Percentiles rank a stretch among this genome's conserved stretches.
Evolutionary conservation across 2,797 vertebrate species (phyloP).

Genomic region (Pangasius larnaudii): DNA sequence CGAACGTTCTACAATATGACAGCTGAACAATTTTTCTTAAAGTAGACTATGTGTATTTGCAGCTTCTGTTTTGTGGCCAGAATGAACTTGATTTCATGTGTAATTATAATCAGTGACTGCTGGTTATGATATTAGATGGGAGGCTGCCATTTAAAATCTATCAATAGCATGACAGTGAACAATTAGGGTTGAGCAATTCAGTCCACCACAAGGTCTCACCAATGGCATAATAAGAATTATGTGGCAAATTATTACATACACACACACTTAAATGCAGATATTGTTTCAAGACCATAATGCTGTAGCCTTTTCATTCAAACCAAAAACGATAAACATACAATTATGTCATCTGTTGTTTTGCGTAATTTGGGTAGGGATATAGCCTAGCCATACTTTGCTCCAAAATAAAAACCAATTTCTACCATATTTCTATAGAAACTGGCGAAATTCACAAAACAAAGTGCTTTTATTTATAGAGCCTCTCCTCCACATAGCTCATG

Average conservation of each 20-base stretch:
- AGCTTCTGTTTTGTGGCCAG: neutral
- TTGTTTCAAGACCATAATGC: neutral
- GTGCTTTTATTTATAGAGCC: neutral
- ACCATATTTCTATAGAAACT: neutral
- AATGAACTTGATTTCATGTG: neutral
- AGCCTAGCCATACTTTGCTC: too few species aligned
- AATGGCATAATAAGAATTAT: neutral
- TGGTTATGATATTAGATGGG: neutral
- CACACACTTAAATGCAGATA: neutral
- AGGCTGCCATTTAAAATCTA: neutral
- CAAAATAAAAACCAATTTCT: neutral
- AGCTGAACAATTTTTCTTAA: neutral
- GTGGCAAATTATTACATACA: neutral
- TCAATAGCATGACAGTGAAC: neutral
- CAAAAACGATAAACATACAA: neutral
- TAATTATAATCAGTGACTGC: neutral
- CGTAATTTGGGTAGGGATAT: too few species aligned
- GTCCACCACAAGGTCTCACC: neutral
- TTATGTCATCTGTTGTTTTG: neutral
- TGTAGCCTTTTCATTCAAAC: too few species aligned
- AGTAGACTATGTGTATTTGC: neutral
- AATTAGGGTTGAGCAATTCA: neutral
- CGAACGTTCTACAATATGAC: neutral
- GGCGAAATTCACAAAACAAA: neutral
- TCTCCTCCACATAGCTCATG: neutral